Base-by-base conservation (phyloP, 2,797 vertebrate species). In the Phalanger gymnotis region DNA sequence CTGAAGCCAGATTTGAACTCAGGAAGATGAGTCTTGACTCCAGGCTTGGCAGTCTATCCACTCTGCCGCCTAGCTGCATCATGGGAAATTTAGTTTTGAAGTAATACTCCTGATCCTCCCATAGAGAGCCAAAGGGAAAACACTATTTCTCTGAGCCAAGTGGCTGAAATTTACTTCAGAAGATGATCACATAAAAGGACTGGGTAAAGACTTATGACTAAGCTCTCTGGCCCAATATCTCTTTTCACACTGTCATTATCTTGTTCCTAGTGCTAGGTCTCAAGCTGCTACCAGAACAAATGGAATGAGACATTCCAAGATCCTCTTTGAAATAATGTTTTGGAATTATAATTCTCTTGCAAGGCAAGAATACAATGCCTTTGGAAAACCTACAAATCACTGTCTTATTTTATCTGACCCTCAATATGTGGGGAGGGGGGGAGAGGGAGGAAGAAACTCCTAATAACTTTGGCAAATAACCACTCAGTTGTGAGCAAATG, bases 301-400 rank as follows among this genome's bases (percentile, higher is more conserved):
- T 52, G 28, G 19, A 51, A 90, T 66, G 16, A 92, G 61, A 53
- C 12, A 66, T 40, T 93, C 52, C 51, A 54, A 89, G 90, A 92
- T 54, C 90, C 53, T 92, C 66, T 31, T 31, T 57, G 95, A 91
- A 96, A 57, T 47, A 94, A 53, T 92, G 28, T 10, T 57, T 73
- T 93, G 34, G 22, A 52, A 16, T 53, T 54, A 94, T 54, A 66
- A 92, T 54, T 91, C 52, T 53, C 81, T 52, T 91, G 66, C 0
- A 95, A 19, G 31, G 55, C 73, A 96, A 92, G 19, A 92, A 73
- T 53, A 95, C 91, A 16, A 31, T 92, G 10, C 12, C 40, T 94
- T 81, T 94, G 53, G 47, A 54, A 34, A 95, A 47, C 40, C 55
- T 57, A 95, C 25, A 94, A 92, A 53, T 47, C 87, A 93, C 25